phyloP scores from a whole-genome alignment of 1,140 invertebrate species.

The Reticulitermes speratus region DNA sequence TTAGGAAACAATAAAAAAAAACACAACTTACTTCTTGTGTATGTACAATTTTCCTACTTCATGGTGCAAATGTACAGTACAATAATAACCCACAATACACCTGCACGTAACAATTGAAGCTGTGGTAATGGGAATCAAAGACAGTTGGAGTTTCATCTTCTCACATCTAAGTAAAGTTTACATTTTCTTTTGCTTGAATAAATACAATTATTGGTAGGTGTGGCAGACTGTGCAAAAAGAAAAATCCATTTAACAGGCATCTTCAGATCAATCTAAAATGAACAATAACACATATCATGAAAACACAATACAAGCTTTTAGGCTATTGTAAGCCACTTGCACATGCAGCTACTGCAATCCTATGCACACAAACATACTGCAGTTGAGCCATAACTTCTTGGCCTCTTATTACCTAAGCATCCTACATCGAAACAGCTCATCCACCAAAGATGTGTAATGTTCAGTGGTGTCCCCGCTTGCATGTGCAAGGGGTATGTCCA shows the following conservation, averaged over 20 bases:
- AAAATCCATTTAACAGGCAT: not conserved
- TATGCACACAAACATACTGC: not conserved
- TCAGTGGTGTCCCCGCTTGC: not conserved
- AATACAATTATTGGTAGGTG: not conserved
- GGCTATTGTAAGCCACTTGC: not conserved
- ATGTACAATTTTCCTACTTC: not conserved
- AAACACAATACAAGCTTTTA: constrained; percentile 8
- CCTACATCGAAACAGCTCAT: not conserved
- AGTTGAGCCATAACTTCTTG: not conserved
- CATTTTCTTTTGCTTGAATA: not conserved
- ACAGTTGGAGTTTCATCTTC: not conserved
- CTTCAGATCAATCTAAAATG: not conserved
- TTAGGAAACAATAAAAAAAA: not conserved
- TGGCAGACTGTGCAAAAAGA: not conserved
- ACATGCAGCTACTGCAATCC: not conserved
- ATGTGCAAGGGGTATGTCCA: not conserved
- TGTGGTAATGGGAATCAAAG: not conserved
- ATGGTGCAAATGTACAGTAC: not conserved
- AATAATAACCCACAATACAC: not conserved
- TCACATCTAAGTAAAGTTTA: not conserved
- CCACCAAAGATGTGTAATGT: not conserved
- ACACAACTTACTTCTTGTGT: not conserved
- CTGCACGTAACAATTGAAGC: not conserved
- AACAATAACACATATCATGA: not conserved
- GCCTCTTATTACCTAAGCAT: not conserved